Base-by-base conservation (phyloP, 2,113 vertebrate genomes). In the Oreochromis aureus region DNA sequence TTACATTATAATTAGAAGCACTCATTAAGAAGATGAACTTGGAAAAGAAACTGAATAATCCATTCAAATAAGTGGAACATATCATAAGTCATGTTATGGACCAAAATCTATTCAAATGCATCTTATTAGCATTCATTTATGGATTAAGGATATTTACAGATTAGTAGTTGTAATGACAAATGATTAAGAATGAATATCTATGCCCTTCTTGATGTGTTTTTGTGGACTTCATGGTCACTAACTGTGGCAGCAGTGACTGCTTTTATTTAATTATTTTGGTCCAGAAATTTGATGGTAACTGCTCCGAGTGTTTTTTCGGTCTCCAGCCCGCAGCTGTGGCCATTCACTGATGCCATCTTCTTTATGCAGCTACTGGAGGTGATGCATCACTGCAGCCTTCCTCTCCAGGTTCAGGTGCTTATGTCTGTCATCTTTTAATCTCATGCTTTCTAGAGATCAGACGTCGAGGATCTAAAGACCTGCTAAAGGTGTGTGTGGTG, bases 401-500 rank as follows among this genome's bases (percentile, higher is more conserved):
- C 55, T 59, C 24, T 44, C 10, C 15, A 81, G 55, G 15, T 80
- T 3, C 6, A 86, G 15, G 6, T 41, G 32, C 44, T 73, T 9
- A 27, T 36, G 34, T 19, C n/a, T 76, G 56, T n/a, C 54, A 36
- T 18, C 71, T 6, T 81, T 76, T 10, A 59, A 19, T 30, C 4
- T 9, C 0, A 15, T 69, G 10, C 69, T 82, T 82, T 9, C 7
- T 92, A 98, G 98, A 98, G 92, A 98, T 98, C 32, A 95, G 98
- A 48, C 96, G 97, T 2, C 93, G 97, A 1, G 98, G 98, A 10
- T 98, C 98, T 87, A 98, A 97, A 87, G 98, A 98, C 81, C 97
- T 97, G 4, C 92, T 98, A 89, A 98, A 97, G 91, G 95, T 97
- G 30, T 94, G 97, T 6, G 96, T 96, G 90, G 86, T 96, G 89